Evolutionary conservation across 2,888 invertebrate species (phyloP).

Genomic region (Cotesia congregata): DNA sequence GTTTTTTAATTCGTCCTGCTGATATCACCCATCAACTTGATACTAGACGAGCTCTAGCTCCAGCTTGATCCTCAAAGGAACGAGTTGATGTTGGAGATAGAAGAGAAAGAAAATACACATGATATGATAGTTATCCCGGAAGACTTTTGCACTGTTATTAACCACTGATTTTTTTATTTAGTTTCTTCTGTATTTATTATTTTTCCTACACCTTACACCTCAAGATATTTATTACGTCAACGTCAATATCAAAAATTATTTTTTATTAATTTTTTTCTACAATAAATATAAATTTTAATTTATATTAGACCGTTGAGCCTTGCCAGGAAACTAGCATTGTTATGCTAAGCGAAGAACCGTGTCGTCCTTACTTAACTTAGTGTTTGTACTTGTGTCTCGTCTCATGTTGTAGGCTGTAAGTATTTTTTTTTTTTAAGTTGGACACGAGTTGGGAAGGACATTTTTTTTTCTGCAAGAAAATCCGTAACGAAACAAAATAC

Average conservation of each 20-base stretch:
- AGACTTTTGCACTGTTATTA: constrained; percentile 54
- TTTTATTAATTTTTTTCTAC: background rate
- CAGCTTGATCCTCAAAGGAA: background rate
- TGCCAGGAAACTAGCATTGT: constrained; percentile 54
- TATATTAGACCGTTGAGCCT: constrained; percentile 39
- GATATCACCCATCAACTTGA: background rate
- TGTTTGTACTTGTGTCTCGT: background rate
- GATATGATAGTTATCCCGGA: constrained; percentile 54
- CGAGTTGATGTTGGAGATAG: background rate
- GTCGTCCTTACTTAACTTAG: constrained; percentile 36
- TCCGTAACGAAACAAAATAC: constrained; percentile 34
- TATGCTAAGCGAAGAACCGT: constrained; percentile 57
- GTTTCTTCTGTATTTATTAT: constrained; percentile 14
- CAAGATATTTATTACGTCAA: constrained; percentile 7
- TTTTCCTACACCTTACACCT: background rate
- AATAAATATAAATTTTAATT: constrained; percentile 44
- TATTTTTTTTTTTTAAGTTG: background rate
- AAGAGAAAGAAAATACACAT: background rate
- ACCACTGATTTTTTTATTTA: constrained; percentile 47
- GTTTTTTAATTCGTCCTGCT: background rate
- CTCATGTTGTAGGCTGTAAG: background rate
- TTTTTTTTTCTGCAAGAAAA: constrained; percentile 38
- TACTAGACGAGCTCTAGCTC: background rate
- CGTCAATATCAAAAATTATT: background rate
- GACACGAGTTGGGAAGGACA: background rate